Conservation (phyloP, 2,113 vertebrate species). For the Tupaia tana region DNA sequence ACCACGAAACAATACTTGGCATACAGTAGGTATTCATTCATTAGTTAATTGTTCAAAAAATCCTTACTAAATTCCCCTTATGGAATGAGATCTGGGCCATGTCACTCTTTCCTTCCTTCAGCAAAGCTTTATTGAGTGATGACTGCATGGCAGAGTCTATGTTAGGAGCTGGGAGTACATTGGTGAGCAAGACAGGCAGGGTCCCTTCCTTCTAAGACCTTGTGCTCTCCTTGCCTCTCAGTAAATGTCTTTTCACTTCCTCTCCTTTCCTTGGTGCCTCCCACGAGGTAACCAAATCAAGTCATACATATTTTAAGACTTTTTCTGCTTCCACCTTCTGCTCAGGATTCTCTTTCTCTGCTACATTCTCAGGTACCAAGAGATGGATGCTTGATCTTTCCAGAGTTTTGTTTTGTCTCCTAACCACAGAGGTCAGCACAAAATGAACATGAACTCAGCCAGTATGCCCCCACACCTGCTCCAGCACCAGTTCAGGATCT, state of each 20-base stretch:
- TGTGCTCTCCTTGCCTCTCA: background rate
- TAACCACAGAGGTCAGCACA: background rate
- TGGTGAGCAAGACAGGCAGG: background rate
- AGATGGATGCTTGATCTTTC: background rate
- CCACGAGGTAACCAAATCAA: constrained; percentile 47
- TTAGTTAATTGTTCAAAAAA: background rate
- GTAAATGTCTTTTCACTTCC: background rate
- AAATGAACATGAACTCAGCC: background rate
- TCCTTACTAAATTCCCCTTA: background rate
- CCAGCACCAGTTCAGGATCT: background rate
- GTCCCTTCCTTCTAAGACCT: background rate
- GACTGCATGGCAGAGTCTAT: background rate
- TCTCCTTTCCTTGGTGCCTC: background rate
- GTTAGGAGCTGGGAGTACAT: background rate
- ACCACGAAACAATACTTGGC: background rate
- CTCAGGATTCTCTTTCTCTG: constrained; percentile 68
- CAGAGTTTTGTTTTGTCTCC: background rate
- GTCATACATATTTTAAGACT: constrained; percentile 73
- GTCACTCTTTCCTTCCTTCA: background rate
- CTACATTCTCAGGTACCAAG: constrained; percentile 4
- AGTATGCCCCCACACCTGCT: background rate
- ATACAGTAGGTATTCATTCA: background rate
- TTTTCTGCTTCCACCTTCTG: constrained; percentile 51
- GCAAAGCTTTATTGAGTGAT: background rate
- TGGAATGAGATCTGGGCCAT: background rate